Evolutionary conservation across 2,888 invertebrate genomes (phyloP).

Genomic region (Emmelina monodactyla): DNA sequence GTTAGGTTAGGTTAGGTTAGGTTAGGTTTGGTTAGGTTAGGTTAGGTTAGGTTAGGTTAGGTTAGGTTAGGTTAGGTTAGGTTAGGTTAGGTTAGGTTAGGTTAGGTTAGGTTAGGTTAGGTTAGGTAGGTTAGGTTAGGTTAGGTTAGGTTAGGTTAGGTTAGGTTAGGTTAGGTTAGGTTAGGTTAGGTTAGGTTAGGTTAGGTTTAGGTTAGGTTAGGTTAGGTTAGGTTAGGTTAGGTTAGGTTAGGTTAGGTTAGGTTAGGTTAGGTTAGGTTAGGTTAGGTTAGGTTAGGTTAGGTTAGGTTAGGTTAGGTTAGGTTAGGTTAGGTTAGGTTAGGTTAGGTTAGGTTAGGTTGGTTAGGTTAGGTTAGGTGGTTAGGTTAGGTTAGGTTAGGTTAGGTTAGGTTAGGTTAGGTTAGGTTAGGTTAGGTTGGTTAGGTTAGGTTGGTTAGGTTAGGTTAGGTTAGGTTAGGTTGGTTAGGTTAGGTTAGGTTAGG

Average conservation of each 20-base stretch:
- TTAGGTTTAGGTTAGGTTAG: constrained; percentile 18
- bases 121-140: constrained; percentile 11
- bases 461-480: constrained; percentile 12
- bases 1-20: constrained; percentile 19
- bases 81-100: constrained; percentile 6
- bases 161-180: constrained; percentile 15
- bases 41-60: constrained; percentile 15
- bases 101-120: constrained; percentile 11
- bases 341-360: constrained; percentile 11
- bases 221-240: constrained; percentile 20
- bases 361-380: constrained; percentile 7
- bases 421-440: constrained; percentile 15
- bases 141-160: constrained; percentile 5
- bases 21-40: constrained; percentile 20
- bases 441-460: constrained; percentile 13
- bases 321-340: constrained; percentile 18
- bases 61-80: background rate
- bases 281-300: constrained; percentile 10
- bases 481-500: constrained; percentile 12
- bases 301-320: constrained; percentile 20
- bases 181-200: constrained; percentile 19
- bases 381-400: constrained; percentile 3
- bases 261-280: constrained; percentile 15
- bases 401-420: constrained; percentile 18
- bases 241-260: constrained; percentile 20